phyloP scores from a whole-genome alignment of 2,888 invertebrate genomes.

The Drosophila pseudotakahashii region DNA sequence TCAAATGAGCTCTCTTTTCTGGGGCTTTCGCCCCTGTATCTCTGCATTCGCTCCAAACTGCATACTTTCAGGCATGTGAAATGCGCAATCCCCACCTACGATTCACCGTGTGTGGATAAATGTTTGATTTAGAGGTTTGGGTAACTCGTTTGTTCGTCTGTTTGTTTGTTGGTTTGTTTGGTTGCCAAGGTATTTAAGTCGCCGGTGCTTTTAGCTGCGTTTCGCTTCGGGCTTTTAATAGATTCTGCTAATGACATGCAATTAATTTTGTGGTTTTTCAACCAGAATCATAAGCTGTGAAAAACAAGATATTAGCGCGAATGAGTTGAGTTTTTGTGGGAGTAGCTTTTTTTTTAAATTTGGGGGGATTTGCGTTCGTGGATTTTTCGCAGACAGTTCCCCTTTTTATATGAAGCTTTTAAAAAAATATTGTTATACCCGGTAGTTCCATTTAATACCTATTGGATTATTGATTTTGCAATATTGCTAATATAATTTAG shows the following conservation, averaged over 20 bases:
- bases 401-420: too few relatives aligned
- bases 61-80: conserved; percentile 47
- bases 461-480: too few relatives aligned
- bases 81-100: conserved; percentile 20
- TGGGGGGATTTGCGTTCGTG: background rate
- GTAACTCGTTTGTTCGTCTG: conserved; percentile 18
- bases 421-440: too few relatives aligned
- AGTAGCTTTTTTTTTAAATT: background rate
- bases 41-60: conserved; percentile 19
- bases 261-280: conserved; percentile 67
- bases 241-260: conserved; percentile 70
- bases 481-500: too few relatives aligned
- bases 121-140: conserved; percentile 42
- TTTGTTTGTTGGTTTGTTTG: conserved; percentile 11
- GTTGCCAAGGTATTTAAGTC: conserved; percentile 49
- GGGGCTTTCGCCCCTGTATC: conserved; percentile 13
- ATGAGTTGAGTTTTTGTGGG: background rate
- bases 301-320: background rate
- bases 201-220: conserved; percentile 7
- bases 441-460: too few relatives aligned
- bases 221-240: conserved; percentile 30
- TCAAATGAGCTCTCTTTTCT: conserved; percentile 24
- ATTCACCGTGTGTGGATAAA: conserved; percentile 25
- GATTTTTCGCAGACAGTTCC: too few relatives aligned
- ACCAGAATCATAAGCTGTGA: conserved; percentile 25